Percentiles rank a stretch among this genome's conserved stretches.
Conservation (phyloP, 2,888 invertebrate genomes). For the Callinectes sapidus region DNA sequence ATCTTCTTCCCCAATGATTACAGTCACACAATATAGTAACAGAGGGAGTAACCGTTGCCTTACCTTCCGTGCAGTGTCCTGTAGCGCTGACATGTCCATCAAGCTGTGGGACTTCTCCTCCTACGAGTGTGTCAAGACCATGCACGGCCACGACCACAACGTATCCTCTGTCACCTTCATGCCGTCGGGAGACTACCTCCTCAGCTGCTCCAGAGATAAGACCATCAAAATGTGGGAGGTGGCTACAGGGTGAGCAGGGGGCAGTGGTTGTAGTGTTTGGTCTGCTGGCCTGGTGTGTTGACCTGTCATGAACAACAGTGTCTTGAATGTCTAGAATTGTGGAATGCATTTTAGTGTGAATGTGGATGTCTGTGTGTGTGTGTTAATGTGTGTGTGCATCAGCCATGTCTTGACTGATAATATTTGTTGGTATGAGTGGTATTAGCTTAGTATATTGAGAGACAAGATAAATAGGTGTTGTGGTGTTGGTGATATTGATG, state of each 20-base stretch:
- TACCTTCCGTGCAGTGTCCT: conserved; percentile 84
- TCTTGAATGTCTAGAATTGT: no score
- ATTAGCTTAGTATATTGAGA: neutral
- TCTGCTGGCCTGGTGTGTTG: no score
- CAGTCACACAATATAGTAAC: conserved; percentile 23
- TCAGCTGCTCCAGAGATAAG: conserved; percentile 97
- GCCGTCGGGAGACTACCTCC: conserved; percentile 95
- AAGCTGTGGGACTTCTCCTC: conserved; percentile 99
- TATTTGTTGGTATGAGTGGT: no score
- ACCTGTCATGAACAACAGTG: no score
- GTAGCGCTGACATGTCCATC: conserved; percentile 99
- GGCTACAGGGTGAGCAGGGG: conserved; percentile 76
- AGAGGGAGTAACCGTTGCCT: neutral
- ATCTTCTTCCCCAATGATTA: no score
- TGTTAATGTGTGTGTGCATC: no score
- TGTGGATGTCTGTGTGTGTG: neutral
- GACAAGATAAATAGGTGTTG: neutral
- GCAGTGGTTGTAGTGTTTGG: neutral
- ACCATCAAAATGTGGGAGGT: conserved; percentile 99
- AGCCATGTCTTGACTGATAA: neutral
- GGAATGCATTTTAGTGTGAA: neutral
- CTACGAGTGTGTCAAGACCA: conserved; percentile 97
- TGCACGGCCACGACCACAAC: conserved; percentile 99
- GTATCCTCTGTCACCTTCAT: conserved; percentile 98
- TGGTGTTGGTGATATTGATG: neutral